phyloP scores from a whole-genome alignment of 2,888 invertebrate species.

The Harmothoe impar region DNA sequence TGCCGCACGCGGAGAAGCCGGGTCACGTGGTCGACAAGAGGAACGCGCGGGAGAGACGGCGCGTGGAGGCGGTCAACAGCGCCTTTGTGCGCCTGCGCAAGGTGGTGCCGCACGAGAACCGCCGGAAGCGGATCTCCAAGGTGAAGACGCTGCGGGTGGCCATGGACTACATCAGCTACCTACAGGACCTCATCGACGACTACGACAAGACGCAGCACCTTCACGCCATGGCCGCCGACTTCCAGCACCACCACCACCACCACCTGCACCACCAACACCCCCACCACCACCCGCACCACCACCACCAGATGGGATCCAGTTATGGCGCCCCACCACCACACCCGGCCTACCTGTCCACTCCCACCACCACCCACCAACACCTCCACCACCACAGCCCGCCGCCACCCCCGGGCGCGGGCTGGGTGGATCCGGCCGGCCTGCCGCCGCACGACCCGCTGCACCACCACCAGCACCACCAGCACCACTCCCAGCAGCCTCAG shows the following conservation, averaged over 20 bases:
- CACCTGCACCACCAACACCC: conserved; percentile 43
- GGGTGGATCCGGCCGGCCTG: background rate
- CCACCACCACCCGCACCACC: conserved; percentile 46
- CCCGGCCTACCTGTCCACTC: background rate
- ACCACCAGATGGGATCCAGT: background rate
- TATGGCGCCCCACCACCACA: background rate
- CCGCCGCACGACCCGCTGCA: background rate
- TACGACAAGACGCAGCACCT: conserved; percentile 72
- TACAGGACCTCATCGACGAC: conserved; percentile 84
- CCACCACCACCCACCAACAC: background rate
- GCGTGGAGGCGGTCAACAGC: conserved; percentile 62
- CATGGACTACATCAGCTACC: conserved; percentile 86
- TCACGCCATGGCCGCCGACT: background rate
- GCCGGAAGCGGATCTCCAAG: conserved; percentile 61
- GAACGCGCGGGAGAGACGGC: conserved; percentile 61
- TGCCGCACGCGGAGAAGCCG: conserved; percentile 60
- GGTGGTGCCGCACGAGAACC: conserved; percentile 59
- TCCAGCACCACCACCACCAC: background rate
- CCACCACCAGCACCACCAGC: conserved; percentile 35
- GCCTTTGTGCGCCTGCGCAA: conserved; percentile 60
- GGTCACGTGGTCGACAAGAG: conserved; percentile 48
- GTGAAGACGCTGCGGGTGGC: conserved; percentile 86
- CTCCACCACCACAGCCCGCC: background rate
- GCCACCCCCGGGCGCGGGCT: no score
- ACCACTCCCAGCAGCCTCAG: background rate